Conservation (phyloP, 2,113 vertebrate species). For the Hyperopisus bebe region DNA sequence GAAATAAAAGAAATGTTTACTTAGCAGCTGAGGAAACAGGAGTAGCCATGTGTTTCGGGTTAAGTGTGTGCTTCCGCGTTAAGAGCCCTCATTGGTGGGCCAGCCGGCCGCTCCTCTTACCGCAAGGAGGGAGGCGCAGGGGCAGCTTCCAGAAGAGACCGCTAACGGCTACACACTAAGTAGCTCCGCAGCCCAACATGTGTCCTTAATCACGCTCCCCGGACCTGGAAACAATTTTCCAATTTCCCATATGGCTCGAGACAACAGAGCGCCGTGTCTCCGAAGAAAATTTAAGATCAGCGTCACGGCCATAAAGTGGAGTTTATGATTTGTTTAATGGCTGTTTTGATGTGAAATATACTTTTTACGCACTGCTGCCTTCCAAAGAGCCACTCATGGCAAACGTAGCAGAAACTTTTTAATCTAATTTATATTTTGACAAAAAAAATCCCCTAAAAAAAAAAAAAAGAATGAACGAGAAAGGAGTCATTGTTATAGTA, state of each 20-base stretch:
- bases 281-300: slow-evolving; percentile 63
- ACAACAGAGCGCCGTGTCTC: slow-evolving; percentile 62
- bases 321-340: slow-evolving; percentile 70
- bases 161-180: slow-evolving; percentile 51
- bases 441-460: slow-evolving; percentile 37
- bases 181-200: slow-evolving; percentile 68
- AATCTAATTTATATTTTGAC: slow-evolving; percentile 57
- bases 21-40: slow-evolving; percentile 83
- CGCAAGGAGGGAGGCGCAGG: slow-evolving; percentile 50
- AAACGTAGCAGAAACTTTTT: slow-evolving; percentile 59
- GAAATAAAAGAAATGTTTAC: slow-evolving; percentile 73
- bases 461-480: neutral
- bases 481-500: neutral
- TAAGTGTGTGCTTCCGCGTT: slow-evolving; percentile 72
- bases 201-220: slow-evolving; percentile 77
- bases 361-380: slow-evolving; percentile 61
- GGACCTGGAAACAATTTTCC: slow-evolving; percentile 80
- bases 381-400: slow-evolving; percentile 63
- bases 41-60: slow-evolving; percentile 76
- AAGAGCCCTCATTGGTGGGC: slow-evolving; percentile 67
- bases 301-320: slow-evolving; percentile 55
- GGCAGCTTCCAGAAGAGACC: slow-evolving; percentile 50
- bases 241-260: slow-evolving; percentile 78
- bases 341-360: slow-evolving; percentile 68
- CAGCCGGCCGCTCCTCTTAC: slow-evolving; percentile 57